Base-by-base conservation (phyloP, 2,113 vertebrate genomes). In the Aptenodytes patagonicus region DNA sequence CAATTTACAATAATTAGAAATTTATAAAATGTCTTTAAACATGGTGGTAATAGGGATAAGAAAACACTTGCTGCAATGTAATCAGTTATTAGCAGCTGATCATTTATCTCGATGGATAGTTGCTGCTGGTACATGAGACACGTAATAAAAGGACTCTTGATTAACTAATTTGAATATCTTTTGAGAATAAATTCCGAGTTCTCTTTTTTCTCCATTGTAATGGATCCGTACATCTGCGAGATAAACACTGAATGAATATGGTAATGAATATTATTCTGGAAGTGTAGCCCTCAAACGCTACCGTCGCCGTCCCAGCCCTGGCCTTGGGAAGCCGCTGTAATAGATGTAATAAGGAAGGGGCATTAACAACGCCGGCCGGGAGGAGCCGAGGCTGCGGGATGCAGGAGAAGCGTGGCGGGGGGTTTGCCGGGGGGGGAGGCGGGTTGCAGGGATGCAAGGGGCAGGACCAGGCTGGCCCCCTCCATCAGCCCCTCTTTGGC, bases 81-180 rank as follows among this genome's bases (percentile, higher is more conserved):
- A 98, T 98, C 97, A 97, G 97, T 98, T 98, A 98, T 98, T 98
- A 98, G 97, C 98, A 98, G 98, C 98, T 98, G 98, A 98, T 98
- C 97, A 97, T 95, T 98, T 98, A 98, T 98, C 97, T 97, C 93
- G 95, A 70, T 96, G 97, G 98, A 95, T 97, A 96, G 97, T 97
- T 94, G 97, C 96, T 94, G 97, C 93, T 94, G 95, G 96, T 92
- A 83, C 79, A 73, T 31, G 89, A 97, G 96, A 93, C 93, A 81
- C 86, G 97, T 97, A 97, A 98, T 98, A 98, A 98, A 98, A 98
- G 97, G 97, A 88, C 96, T 97, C 98, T 98, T 98, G 98, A 98
- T 98, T 98, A 98, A 98, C 98, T 97, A 97, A 98, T 98, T 98
- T 98, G 97, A 98, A 98, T 98, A 98, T 98, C 98, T 98, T 98